phyloP scores from a whole-genome alignment of 2,113 vertebrate genomes.

The Petromus typicus region DNA sequence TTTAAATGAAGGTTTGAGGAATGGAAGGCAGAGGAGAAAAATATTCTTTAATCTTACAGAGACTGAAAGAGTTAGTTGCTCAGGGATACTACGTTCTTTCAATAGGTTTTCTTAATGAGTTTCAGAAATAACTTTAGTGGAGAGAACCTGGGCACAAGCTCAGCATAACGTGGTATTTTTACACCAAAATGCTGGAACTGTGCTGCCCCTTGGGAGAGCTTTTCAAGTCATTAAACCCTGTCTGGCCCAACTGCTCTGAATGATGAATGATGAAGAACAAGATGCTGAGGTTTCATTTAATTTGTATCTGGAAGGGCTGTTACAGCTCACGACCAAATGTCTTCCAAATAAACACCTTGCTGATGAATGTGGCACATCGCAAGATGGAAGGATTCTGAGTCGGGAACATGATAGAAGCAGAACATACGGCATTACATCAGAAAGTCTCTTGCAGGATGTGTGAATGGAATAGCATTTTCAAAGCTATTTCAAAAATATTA shows the following conservation, averaged over 20 bases:
- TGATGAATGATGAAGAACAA: conserved; percentile 71
- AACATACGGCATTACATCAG: conserved; percentile 52
- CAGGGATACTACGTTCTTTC: background rate
- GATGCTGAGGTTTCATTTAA: conserved; percentile 69
- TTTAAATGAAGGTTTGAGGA: background rate
- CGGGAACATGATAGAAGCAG: conserved; percentile 49
- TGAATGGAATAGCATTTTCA: conserved; percentile 76
- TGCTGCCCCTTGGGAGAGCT: conserved; percentile 54
- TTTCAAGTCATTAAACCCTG: conserved; percentile 67
- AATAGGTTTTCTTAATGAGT: background rate
- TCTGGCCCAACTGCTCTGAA: conserved; percentile 59
- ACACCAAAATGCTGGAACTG: conserved; percentile 6
- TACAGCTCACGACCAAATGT: conserved; percentile 59
- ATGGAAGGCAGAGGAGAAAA: background rate
- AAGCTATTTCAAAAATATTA: conserved; percentile 78
- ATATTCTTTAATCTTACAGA: conserved; percentile 18
- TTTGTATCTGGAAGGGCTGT: conserved; percentile 72
- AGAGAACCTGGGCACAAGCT: conserved; percentile 26
- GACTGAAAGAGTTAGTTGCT: conserved; percentile 1
- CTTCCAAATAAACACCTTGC: conserved; percentile 73
- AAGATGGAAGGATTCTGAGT: conserved; percentile 66
- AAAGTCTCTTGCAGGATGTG: conserved; percentile 71
- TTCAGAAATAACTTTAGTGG: conserved; percentile 25
- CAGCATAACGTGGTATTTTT: conserved; percentile 26
- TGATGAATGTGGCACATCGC: conserved; percentile 63